Evolutionary conservation across 2,888 invertebrate species (phyloP), one percentile per base, ranked within the genome.

Genomic region (Dasysyrphus tricinctus): DNA sequence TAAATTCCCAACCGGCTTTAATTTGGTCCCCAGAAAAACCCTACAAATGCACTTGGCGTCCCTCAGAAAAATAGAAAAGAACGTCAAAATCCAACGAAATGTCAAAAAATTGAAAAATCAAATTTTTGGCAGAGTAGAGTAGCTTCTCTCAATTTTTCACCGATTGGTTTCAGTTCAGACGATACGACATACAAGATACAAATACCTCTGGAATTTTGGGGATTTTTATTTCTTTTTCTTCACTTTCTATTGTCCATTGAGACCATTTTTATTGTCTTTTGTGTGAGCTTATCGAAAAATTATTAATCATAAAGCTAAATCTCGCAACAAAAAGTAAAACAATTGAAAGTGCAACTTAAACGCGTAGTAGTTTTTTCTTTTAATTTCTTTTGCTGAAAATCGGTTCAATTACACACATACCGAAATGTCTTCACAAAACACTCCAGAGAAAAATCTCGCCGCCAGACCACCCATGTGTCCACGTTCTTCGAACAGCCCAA

Each of bases 381-480:
- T 12, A 29, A 14, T 32, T 63, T 44, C 7, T 8, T 59, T 32
- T 16, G 9, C 32, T 47, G 1, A 6, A 63, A 44, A n/a, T n/a
- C 14, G n/a, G 34, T 7, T 12, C 29, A 37, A 9, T 6, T n/a
- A 19, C 49, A 39, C 34, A 6, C 14, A 16, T 39, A 56, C 75
- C 69, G 82, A 32, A 78, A 91, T 92, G 91, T 90, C 91, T 65
- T 89, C 91, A 51, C 88, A 90, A 88, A 90, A 88, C 88, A 90
- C 90, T 63, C 91, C 91, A 39, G 92, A 92, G 76, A 91, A 91
- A 77, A 88, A 89, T 86, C 88, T 90, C 59, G 82, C 34, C 88
- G 89, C 77, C 91, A 91, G 88, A 34, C 91, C 92, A 61, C 92
- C 92, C 63, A 78, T 90, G 49, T 90, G 88, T 70, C 90, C 90